Percentiles rank a stretch among this genome's conserved stretches.
phyloP scores from a whole-genome alignment of 2,888 invertebrate species.

The Hydrotaea cyrtoneurina region DNA sequence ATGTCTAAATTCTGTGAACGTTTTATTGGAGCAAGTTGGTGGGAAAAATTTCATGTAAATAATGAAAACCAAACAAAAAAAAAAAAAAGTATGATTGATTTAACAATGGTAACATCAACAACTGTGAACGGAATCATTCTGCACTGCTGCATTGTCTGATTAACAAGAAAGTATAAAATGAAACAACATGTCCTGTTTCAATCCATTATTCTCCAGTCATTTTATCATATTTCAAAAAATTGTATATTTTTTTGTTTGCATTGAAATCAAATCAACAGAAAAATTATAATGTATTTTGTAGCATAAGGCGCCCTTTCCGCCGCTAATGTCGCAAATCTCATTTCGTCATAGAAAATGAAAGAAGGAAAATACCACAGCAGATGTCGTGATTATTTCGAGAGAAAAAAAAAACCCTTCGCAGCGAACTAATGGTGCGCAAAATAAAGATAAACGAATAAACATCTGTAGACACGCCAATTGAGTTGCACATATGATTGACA shows the following conservation, averaged over 20 bases:
- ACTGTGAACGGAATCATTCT: background rate
- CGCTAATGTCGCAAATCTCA: background rate
- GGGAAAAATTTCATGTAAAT: background rate
- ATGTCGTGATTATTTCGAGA: conserved; percentile 3
- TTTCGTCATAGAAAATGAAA: background rate
- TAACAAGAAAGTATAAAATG: too few relatives aligned
- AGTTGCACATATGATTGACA: conserved; percentile 45
- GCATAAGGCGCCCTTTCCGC: background rate
- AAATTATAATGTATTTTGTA: too few relatives aligned
- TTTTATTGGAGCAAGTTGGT: background rate
- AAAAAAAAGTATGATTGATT: background rate
- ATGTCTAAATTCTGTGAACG: background rate
- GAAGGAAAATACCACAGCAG: background rate
- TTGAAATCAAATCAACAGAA: too few relatives aligned
- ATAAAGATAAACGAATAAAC: conserved; percentile 10
- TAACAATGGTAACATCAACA: background rate
- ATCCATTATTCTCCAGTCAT: too few relatives aligned
- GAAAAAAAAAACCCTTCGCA: background rate
- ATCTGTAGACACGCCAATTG: conserved; percentile 7
- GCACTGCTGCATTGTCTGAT: background rate
- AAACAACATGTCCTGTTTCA: too few relatives aligned
- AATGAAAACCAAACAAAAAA: background rate
- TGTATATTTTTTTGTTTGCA: too few relatives aligned
- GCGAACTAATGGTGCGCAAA: background rate
- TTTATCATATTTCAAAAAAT: too few relatives aligned